Evolutionary conservation across 1,140 invertebrate genomes (phyloP).

Genomic region (Oppia nitens): DNA sequence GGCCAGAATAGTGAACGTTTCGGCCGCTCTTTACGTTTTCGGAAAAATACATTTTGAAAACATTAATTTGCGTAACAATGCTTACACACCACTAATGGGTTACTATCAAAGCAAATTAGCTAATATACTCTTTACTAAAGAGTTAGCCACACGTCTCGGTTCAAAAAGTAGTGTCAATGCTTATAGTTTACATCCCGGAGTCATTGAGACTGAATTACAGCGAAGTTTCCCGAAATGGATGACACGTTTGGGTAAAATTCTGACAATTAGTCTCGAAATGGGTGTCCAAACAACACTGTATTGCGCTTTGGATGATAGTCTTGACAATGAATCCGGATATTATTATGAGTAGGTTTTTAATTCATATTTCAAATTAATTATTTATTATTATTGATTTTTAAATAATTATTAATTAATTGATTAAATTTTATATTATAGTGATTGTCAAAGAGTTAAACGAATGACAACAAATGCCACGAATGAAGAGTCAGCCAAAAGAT

Average conservation of each 20-base stretch:
- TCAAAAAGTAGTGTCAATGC: constrained; percentile 28
- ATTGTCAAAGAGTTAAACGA: not conserved
- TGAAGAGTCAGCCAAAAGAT: constrained; percentile 35
- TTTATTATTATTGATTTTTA: no score
- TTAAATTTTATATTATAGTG: no score
- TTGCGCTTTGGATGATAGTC: constrained; percentile 41
- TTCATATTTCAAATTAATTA: no score
- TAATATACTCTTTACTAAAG: constrained; percentile 65
- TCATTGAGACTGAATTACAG: constrained; percentile 26
- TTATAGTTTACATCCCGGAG: constrained; percentile 28
- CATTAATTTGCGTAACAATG: constrained; percentile 42
- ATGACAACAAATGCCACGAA: constrained; percentile 29
- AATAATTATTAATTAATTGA: no score
- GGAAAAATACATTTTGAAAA: constrained; percentile 55
- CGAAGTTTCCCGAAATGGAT: constrained; percentile 20
- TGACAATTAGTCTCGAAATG: constrained; percentile 48
- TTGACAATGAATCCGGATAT: constrained; percentile 7
- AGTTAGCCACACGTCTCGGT: constrained; percentile 50
- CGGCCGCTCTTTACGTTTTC: constrained; percentile 47
- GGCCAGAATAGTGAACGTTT: constrained; percentile 51
- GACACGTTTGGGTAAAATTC: constrained; percentile 52
- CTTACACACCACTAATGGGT: constrained; percentile 47
- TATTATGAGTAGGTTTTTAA: constrained; percentile 7
- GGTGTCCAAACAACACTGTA: constrained; percentile 57
- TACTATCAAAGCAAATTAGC: constrained; percentile 75